Base-by-base conservation (phyloP, 2,797 vertebrate species). In the Karalla daura region DNA sequence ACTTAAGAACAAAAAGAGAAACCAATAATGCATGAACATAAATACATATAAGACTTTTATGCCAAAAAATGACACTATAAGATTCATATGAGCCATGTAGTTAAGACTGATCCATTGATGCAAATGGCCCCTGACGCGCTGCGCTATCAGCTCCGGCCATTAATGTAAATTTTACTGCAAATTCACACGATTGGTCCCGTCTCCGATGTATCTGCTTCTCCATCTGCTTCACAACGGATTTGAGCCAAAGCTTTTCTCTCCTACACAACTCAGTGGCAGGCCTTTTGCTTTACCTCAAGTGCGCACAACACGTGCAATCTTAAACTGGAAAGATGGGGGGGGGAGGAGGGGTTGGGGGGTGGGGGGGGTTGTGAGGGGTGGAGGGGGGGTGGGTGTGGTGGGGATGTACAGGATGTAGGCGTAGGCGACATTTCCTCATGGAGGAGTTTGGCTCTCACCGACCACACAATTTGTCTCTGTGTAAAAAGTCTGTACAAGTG, bases 371-470 rank as follows among this genome's bases (percentile, higher is more conserved):
- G n/a, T n/a, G n/a, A n/a, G n/a, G n/a, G n/a, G n/a, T n/a, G n/a
- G n/a, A n/a, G n/a, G n/a, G n/a, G n/a, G n/a, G n/a, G n/a, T n/a
- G n/a, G n/a, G n/a, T n/a, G n/a, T n/a, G n/a, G n/a, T n/a, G 68
- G 63, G 60, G 78, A 73, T 83, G 78, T 83, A 85, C 69, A 78
- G 69, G 82, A 88, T 85, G 86, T 81, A 77, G 89, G 86, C 74
- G 85, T 83, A 77, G 81, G 85, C 60, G 75, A 85, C 67, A 70
- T 84, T 91, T 94, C 94, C 95, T 94, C 95, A 92, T 86, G 84
- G 94, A 95, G 93, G 92, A 93, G 89, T 88, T 87, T 89, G 39
- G 68, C 78, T 88, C 78, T 88, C 70, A 72, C 91, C 91, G 88
- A 91, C 89, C 78, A 85, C 86, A 80, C 87, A 80, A 70, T 80